Base-by-base conservation (phyloP, 2,113 vertebrate species). In the Sitta europaea region DNA sequence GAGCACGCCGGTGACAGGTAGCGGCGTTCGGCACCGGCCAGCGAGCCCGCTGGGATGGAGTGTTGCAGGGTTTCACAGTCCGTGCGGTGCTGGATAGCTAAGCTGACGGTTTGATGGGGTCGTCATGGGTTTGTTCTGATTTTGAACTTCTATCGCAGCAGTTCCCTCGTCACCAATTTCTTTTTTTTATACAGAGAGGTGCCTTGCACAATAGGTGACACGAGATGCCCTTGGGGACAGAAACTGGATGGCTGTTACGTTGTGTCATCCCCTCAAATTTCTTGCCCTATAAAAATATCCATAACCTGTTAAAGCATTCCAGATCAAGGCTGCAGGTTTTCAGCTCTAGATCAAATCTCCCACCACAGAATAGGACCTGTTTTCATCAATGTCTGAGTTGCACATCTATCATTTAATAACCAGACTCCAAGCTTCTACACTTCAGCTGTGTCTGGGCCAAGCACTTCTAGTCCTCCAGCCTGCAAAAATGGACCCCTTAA, bases 11-110 rank as follows among this genome's bases (percentile, higher is more conserved):
- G 6, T 20, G 83, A 21, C 94, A 73, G 86, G 83, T 25, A 58
- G 25, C 84, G 35, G 70, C 58, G 0, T 4, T 21, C 70, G 20
- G 65, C 73, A 3, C 5, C 45, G 6, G 10, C 25, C 25, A 0
- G 0, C 3, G 8, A 25, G 4, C 18, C 61, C 27, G 15, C 0
- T 6, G 1, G 11, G 16, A 2, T 19, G 63, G 28, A 14, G 10
- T 8, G 4, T 3, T 21, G 68, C 54, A 4, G 85, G 70, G 1
- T 88, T 82, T 78, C 10, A 15, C 21, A 33, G 20, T 2, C 47
- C 1, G 33, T 33, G 89, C 53, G 1, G n/a, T 12, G 77, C 88
- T 62, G 42, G 59, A 0, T 8, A 9, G 4, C 25, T 55, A 22
- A 5, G 47, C 2, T 17, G 66, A 24, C 3, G 11, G 48, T 59